A percentile compares a stretch with the other conserved stretches of the same genome.
These are phyloP conservation scores for Acanthosepion pharaonis DNA, from an alignment of 2,888 invertebrate species.

Conservation along the genomic window DNA sequence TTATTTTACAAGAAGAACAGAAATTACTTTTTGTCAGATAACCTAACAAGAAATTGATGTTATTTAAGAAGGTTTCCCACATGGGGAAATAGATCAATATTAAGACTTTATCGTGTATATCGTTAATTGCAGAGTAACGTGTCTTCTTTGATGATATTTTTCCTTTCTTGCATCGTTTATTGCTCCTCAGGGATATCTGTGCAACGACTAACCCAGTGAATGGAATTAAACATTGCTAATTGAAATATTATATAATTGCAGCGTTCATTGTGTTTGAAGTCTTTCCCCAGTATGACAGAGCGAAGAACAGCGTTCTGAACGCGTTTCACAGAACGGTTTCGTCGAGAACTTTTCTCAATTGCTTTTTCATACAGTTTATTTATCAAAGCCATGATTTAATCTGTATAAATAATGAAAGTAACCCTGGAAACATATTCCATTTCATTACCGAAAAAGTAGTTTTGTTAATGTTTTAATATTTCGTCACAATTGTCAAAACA, in stretches of 20 bases:
- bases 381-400: too few relatives aligned
- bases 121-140: not conserved
- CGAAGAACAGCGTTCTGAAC: too few relatives aligned
- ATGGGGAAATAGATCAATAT: not conserved
- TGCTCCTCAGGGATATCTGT: not conserved
- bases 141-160: not conserved
- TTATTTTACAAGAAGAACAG: not conserved
- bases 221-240: not conserved
- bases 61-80: not conserved
- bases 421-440: too few relatives aligned
- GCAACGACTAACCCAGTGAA: not conserved
- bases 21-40: not conserved
- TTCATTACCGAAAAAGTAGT: too few relatives aligned
- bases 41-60: not conserved
- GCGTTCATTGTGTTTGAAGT: not conserved
- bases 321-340: too few relatives aligned
- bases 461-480: too few relatives aligned
- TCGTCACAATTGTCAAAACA: too few relatives aligned
- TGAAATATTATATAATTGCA: not conserved
- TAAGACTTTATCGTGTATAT: not conserved
- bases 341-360: too few relatives aligned
- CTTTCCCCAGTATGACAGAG: too few relatives aligned
- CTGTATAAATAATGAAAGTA: too few relatives aligned
- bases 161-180: not conserved
- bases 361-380: too few relatives aligned